Evolutionary conservation across 2,888 invertebrate genomes (phyloP).

Genomic region (Callinectes sapidus): DNA sequence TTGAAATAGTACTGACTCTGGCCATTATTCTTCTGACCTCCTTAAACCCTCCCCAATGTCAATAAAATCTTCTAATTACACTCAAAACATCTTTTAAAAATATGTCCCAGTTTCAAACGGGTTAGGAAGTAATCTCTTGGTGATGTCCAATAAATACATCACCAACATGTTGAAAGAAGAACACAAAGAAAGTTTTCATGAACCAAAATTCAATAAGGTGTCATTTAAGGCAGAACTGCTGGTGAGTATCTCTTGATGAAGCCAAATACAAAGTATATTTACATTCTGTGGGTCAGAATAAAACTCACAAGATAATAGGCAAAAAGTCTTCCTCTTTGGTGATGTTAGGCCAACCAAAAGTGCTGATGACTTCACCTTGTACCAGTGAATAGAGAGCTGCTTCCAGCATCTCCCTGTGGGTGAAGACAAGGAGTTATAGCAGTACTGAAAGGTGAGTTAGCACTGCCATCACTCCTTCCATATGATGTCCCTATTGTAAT

Average conservation of each 20-base stretch:
- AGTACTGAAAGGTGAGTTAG: neutral
- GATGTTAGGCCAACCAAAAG: slow-evolving; percentile 57
- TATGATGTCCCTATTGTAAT: neutral
- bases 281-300: no score
- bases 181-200: neutral
- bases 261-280: neutral
- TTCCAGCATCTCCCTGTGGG: slow-evolving; percentile 29
- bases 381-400: slow-evolving; percentile 42
- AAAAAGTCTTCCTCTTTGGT: slow-evolving; percentile 47
- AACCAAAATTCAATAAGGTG: no score
- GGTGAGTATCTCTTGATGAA: neutral
- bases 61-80: no score
- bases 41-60: no score
- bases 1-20: no score
- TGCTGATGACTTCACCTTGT: slow-evolving; percentile 49
- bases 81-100: no score
- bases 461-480: neutral
- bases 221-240: no score
- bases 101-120: no score
- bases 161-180: neutral
- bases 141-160: neutral
- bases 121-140: neutral
- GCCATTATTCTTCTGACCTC: no score
- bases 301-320: slow-evolving; percentile 54
- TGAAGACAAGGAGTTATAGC: neutral